Evolutionary conservation across 2,113 vertebrate species (phyloP).

Genomic region (Pseudopipra pipra): DNA sequence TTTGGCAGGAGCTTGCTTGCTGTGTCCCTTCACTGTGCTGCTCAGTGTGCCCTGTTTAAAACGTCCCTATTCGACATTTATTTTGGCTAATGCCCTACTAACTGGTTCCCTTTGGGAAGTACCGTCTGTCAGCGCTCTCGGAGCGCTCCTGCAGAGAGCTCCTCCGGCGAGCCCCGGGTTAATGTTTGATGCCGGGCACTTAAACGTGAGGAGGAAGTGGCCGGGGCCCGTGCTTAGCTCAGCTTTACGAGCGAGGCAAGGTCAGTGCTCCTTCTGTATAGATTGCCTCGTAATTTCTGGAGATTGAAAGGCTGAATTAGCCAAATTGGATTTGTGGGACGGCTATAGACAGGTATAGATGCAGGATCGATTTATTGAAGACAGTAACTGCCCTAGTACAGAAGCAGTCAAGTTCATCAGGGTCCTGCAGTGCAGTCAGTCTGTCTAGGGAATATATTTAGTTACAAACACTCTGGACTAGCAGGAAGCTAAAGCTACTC

Average conservation of each 20-base stretch:
- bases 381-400: rapidly evolving
- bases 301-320: neutral
- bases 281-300: neutral
- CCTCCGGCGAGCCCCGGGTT: neutral
- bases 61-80: neutral
- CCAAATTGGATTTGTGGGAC: neutral
- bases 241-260: neutral
- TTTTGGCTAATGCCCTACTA: neutral
- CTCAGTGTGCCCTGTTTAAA: neutral
- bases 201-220: neutral
- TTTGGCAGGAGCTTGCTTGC: neutral
- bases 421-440: neutral
- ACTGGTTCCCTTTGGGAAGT: neutral
- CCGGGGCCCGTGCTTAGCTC: neutral
- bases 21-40: neutral
- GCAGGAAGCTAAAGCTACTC: neutral
- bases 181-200: neutral
- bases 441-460: neutral
- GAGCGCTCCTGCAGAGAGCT: neutral
- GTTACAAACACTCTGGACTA: neutral
- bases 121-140: neutral
- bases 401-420: neutral
- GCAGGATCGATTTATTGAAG: neutral
- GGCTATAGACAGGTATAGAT: neutral
- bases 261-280: neutral